Percentiles rank a stretch among this genome's conserved stretches.
Evolutionary conservation across 1,140 invertebrate species (phyloP).

Genomic region (Drosophila serrata): DNA sequence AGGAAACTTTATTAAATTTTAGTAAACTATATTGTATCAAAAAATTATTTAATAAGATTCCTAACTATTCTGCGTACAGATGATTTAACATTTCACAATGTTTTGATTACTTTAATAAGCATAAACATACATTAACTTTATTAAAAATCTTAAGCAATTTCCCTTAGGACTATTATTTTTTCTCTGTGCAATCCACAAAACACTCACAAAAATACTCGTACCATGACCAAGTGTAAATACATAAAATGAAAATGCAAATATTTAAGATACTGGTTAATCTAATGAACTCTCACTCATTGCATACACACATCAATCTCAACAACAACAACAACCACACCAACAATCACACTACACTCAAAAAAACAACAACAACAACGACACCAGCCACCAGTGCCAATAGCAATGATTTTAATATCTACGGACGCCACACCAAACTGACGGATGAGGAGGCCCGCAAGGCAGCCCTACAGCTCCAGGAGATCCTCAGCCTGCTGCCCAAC

Average conservation of each 20-base stretch:
- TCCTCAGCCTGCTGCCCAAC: slow-evolving; percentile 74
- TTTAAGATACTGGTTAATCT: slow-evolving; percentile 71
- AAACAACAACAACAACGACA: slow-evolving; percentile 19
- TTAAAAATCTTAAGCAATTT: too few species aligned
- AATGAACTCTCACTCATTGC: slow-evolving; percentile 79
- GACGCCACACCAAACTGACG: slow-evolving; percentile 74
- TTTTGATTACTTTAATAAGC: too few species aligned
- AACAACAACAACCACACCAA: slow-evolving; percentile 15
- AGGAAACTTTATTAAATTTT: too few species aligned
- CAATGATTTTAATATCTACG: slow-evolving; percentile 81
- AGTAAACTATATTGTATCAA: too few species aligned
- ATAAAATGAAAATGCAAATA: slow-evolving; percentile 49
- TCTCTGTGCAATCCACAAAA: slow-evolving; percentile 13
- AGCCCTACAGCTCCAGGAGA: slow-evolving; percentile 76
- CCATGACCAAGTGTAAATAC: slow-evolving; percentile 64
- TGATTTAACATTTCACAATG: too few species aligned
- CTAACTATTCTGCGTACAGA: too few species aligned
- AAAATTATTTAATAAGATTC: neutral
- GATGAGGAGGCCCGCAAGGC: slow-evolving; percentile 75
- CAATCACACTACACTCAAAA: slow-evolving; percentile 36
- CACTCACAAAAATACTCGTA: slow-evolving; percentile 11
- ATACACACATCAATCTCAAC: slow-evolving; percentile 62
- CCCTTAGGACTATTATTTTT: slow-evolving; percentile 16
- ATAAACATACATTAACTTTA: too few species aligned
- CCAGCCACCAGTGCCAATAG: slow-evolving; percentile 52